Conservation (phyloP, 2,113 vertebrate genomes). For the Picathartes gymnocephalus region DNA sequence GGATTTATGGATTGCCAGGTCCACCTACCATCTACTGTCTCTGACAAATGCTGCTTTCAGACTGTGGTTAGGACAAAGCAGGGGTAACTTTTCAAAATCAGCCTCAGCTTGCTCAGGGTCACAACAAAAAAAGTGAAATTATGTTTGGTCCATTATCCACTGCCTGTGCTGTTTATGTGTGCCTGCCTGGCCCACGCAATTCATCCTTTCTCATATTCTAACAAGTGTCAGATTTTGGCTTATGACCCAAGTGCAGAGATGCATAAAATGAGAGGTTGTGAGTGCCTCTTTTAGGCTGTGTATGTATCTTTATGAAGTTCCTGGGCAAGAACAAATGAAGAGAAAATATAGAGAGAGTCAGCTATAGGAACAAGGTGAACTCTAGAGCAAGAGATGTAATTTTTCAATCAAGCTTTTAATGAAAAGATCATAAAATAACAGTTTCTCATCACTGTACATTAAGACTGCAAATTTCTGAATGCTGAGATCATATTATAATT, state of each 20-base stretch:
- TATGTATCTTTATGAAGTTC: background rate
- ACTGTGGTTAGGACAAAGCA: background rate
- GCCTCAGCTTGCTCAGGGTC: background rate
- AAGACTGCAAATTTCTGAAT: constrained; percentile 98
- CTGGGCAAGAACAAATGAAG: background rate
- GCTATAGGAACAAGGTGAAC: background rate
- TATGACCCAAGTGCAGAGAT: background rate
- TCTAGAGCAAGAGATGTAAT: constrained; percentile 15
- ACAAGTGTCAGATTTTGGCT: background rate
- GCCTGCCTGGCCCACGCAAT: background rate
- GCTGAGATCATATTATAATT: constrained; percentile 87
- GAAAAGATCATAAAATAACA: constrained; percentile 99
- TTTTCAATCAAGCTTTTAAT: constrained; percentile 99
- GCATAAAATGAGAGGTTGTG: background rate
- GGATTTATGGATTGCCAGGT: background rate
- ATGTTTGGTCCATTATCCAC: background rate
- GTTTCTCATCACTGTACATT: constrained; percentile 99
- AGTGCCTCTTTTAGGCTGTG: background rate
- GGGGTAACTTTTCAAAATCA: background rate
- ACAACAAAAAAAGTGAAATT: background rate
- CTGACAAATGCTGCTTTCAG: background rate
- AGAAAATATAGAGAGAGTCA: background rate
- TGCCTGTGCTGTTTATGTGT: background rate
- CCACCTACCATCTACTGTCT: background rate
- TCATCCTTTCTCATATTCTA: background rate